These are phyloP conservation scores for Andrena dorsata DNA, from an alignment of 2,888 invertebrate species.

Conservation along the genomic window DNA sequence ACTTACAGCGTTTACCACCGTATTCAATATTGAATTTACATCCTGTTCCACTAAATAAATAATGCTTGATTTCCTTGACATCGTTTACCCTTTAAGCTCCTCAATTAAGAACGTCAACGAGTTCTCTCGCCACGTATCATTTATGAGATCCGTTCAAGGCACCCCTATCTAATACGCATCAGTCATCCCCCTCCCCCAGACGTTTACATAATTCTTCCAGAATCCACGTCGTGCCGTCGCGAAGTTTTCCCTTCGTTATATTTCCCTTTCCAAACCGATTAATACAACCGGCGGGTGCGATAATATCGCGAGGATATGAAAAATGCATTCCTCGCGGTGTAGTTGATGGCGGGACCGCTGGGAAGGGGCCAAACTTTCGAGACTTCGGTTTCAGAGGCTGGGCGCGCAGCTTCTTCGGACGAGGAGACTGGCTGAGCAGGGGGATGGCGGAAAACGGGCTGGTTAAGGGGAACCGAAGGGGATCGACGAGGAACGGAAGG, in stretches of 20 bases:
- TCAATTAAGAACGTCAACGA: background rate
- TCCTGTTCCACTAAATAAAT: too few relatives aligned
- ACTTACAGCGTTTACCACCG: too few relatives aligned
- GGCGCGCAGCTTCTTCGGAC: conserved; percentile 58
- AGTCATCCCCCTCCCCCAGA: background rate
- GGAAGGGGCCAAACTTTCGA: conserved; percentile 78
- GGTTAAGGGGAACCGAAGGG: conserved; percentile 52
- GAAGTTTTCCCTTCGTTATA: conserved; percentile 48
- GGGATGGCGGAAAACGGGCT: conserved; percentile 21
- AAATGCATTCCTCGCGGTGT: conserved; percentile 77
- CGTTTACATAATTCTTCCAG: conserved; percentile 51
- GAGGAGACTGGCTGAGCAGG: conserved; percentile 12
- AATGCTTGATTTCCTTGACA: too few relatives aligned
- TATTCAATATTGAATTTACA: too few relatives aligned
- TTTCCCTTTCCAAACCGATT: conserved; percentile 70
- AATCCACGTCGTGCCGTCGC: conserved; percentile 43
- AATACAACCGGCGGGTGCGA: conserved; percentile 74
- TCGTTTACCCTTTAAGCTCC: too few relatives aligned
- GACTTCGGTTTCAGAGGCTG: conserved; percentile 72
- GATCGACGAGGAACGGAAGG: conserved; percentile 61
- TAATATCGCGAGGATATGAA: conserved; percentile 78
- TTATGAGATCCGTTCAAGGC: background rate
- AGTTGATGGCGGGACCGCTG: conserved; percentile 68
- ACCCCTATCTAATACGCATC: conserved; percentile 13
- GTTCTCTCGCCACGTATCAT: background rate